Base-by-base conservation (phyloP, 64 coral and sea anemone species). In the Pocillopora verrucosa region DNA sequence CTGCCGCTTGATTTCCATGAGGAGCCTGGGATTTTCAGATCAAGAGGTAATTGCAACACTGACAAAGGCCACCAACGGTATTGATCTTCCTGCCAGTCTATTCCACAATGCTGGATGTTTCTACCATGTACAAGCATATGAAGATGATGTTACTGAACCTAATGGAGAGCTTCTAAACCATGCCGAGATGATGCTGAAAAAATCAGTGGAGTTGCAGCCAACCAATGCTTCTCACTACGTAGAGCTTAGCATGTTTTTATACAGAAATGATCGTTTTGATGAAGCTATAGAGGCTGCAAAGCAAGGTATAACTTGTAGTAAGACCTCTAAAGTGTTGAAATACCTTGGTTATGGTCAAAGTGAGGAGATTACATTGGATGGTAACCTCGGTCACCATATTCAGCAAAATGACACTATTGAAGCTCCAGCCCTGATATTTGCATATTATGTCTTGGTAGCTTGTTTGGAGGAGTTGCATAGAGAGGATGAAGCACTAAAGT, bases 231-330 rank as follows among this genome's bases (percentile, higher is more conserved):
- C 17, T 22, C 65, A 69, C 22, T 19, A 69, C 4, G 22, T 25
- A 2, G 67, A 70, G 22, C 20, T 70, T 10, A 70, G 67, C 22
- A 70, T 70, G 67, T 70, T 70, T 70, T 70, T 70, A n/a, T 70
- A 70, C 67, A 30, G 67, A 70, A 70, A 70, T n/a, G 67, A 70
- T n/a, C 67, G 67, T 70, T 70, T 70, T n/a, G 67, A 70, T 11
- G 67, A 70, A n/a, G 67, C 67, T 24, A 70, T 70, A n/a, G 19
- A 20, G n/a, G 19, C 20, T n/a, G 67, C 67, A 7, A 30, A 70
- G 11, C 67, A n/a, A 24, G 67, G 67, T 10, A 11, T 70, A 24
- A 20, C 19, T n/a, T 20, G 11, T 20, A 70, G 67, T 24, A 10
- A 20, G 67, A 11, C 67, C 25, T 70, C 67, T n/a, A 24, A 70